Base-by-base conservation (phyloP, 2,888 invertebrate genomes). In the Drosophila subquinaria region DNA sequence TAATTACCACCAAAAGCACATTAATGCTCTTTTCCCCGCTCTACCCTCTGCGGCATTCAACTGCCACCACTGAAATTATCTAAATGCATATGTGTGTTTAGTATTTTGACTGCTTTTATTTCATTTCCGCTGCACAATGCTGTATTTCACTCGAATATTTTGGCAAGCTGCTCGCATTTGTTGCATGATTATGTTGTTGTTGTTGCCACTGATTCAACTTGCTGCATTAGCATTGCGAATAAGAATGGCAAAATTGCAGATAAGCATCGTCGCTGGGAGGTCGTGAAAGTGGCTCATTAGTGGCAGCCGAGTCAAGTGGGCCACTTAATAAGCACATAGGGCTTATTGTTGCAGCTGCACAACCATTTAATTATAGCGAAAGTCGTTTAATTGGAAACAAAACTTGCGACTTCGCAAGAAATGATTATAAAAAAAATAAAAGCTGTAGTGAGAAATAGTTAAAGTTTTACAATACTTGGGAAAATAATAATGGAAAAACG, bases 1-100 rank as follows among this genome's bases (percentile, higher is more conserved):
- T 84, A 89, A 84, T 84, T 84, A 67, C 71, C 79, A 71, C 65
- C 70, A 60, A 84, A 73, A 69, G 82, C 63, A 66, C 73, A 76
- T 84, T 89, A 81, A 74, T 72, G 79, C 66, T 57, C 47, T 67
- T 38, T 65, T 17, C 43, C 45, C 27, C 45, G 17, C 27, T 0
- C 33, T 51, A 45, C 20, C 50, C 30, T 43, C 51, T 20, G 65
- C 17, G 43, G 65, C 65, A 60, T 50, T 59, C 51, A 65, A 43
- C 50, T n/a, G 5, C 48, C 35, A 50, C 40, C 33, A 33, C 47
- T 33, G 40, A 56, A 55, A 56, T 40, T 30, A 51, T 64, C 36
- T 51, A 20, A 20, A 20, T 30, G 23, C 11, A 36, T 40, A 11
- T 45, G 42, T 42, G 59, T 35, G 35, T 4, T 4, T 23, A 5